Percentiles rank a stretch among this genome's conserved stretches.
These are phyloP conservation scores for Malacoctenus gilli DNA, from an alignment of 2,797 vertebrate species.

Conservation along the genomic window DNA sequence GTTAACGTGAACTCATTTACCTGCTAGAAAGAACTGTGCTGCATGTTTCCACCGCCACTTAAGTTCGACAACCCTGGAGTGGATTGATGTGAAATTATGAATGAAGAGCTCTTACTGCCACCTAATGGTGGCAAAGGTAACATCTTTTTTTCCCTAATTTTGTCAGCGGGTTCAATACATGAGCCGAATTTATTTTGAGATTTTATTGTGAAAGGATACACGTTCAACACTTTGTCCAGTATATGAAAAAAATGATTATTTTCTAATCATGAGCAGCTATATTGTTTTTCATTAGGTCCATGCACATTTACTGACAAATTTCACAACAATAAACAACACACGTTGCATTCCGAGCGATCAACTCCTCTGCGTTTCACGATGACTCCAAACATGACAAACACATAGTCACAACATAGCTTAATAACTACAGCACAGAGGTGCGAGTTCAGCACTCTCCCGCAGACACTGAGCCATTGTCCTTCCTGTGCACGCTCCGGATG, in stretches of 20 bases:
- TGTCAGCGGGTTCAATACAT: background rate
- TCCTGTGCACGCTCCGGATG: slow-evolving; percentile 66
- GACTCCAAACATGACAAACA: background rate
- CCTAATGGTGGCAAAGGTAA: slow-evolving; percentile 49
- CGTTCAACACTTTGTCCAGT: background rate
- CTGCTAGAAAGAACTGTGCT: no score
- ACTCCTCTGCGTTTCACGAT: background rate
- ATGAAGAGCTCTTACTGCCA: slow-evolving; percentile 59
- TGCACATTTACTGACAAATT: slow-evolving; percentile 23
- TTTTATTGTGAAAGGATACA: slow-evolving; percentile 46
- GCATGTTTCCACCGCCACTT: no score
- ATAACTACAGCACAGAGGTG: background rate
- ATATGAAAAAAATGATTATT: slow-evolving; percentile 4
- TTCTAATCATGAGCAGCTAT: background rate
- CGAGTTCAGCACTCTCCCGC: background rate
- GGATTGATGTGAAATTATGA: slow-evolving; percentile 35
- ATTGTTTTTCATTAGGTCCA: slow-evolving; percentile 21
- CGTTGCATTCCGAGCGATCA: slow-evolving; percentile 27
- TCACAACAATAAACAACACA: slow-evolving; percentile 23
- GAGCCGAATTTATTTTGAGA: no score
- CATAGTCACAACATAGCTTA: slow-evolving; percentile 4
- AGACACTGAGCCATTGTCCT: slow-evolving; percentile 37
- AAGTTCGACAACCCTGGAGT: no score
- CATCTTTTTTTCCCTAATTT: background rate
- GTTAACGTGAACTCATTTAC: no score